Evolutionary conservation across 2,888 invertebrate genomes (phyloP).

Genomic region (Adelphocoris suturalis): DNA sequence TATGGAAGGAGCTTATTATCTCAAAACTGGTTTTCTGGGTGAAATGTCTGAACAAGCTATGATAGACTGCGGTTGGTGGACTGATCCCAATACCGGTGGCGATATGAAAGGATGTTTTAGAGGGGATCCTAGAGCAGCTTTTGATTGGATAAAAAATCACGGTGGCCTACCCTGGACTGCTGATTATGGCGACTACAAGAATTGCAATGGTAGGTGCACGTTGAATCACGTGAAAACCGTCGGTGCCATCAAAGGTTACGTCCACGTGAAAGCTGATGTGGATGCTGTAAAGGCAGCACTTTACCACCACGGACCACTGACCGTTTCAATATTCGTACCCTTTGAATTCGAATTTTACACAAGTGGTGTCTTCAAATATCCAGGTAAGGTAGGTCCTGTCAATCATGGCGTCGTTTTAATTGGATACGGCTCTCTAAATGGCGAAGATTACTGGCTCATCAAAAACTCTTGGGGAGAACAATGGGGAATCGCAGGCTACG

Average conservation of each 20-base stretch:
- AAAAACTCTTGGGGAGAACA: conserved; percentile 94
- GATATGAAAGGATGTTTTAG: neutral
- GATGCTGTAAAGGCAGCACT: conserved; percentile 83
- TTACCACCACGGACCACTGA: neutral
- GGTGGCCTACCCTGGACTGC: neutral
- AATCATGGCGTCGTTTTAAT: conserved; percentile 95
- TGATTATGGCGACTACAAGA: neutral
- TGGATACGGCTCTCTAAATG: conserved; percentile 83
- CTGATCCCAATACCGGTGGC: neutral
- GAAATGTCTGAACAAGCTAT: conserved; percentile 92
- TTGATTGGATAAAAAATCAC: neutral
- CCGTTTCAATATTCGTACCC: conserved; percentile 84
- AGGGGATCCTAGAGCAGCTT: neutral
- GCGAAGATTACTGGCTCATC: conserved; percentile 89
- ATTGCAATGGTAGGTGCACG: neutral
- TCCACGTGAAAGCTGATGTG: conserved; percentile 80
- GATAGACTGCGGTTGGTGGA: conserved; percentile 4
- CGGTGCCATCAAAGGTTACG: neutral
- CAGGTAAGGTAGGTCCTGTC: conserved; percentile 82
- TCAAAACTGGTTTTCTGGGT: conserved; percentile 87
- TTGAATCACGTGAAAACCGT: neutral
- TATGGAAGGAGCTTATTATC: conserved; percentile 94
- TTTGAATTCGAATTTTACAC: conserved; percentile 88
- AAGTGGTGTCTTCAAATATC: conserved; percentile 89
- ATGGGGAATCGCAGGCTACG: conserved; percentile 94